Evolutionary conservation across 2,797 vertebrate genomes (phyloP).

Genomic region (Rhinophrynus dorsalis): DNA sequence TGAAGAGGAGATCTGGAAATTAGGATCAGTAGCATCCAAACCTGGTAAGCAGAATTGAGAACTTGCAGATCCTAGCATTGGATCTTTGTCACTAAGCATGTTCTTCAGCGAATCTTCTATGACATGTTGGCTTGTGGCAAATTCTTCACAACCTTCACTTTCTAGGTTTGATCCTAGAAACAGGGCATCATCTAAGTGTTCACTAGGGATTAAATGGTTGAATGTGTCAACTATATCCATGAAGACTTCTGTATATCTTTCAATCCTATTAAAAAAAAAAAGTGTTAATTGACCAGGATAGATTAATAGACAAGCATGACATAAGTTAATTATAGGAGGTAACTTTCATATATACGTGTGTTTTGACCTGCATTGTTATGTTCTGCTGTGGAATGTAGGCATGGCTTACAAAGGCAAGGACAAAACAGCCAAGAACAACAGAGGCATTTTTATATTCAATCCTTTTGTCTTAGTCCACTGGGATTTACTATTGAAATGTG

Average conservation of each 20-base stretch:
- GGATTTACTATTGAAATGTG: no score
- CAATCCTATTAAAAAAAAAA: slow-evolving; percentile 72
- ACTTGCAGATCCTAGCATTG: slow-evolving; percentile 98
- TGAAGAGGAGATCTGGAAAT: slow-evolving; percentile 86
- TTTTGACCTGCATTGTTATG: no score
- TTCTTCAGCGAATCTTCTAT: slow-evolving; percentile 96
- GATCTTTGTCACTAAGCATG: slow-evolving; percentile 99
- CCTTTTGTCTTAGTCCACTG: no score
- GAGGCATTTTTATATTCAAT: no score
- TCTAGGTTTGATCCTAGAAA: slow-evolving; percentile 92
- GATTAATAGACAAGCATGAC: no score
- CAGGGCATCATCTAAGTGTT: slow-evolving; percentile 97
- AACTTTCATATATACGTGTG: no score
- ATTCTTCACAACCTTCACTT: slow-evolving; percentile 96
- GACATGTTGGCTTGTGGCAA: slow-evolving; percentile 81
- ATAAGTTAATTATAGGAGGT: no score
- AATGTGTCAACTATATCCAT: slow-evolving; percentile 99
- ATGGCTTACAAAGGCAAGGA: no score
- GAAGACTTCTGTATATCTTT: slow-evolving; percentile 91
- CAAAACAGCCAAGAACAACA: no score
- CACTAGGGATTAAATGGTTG: slow-evolving; percentile 98
- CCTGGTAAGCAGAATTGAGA: slow-evolving; percentile 91
- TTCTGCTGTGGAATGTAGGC: no score
- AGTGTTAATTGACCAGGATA: no score
- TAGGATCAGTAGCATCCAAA: slow-evolving; percentile 89